Base-by-base conservation (phyloP, 2,113 vertebrate species). In the Felis chaus region DNA sequence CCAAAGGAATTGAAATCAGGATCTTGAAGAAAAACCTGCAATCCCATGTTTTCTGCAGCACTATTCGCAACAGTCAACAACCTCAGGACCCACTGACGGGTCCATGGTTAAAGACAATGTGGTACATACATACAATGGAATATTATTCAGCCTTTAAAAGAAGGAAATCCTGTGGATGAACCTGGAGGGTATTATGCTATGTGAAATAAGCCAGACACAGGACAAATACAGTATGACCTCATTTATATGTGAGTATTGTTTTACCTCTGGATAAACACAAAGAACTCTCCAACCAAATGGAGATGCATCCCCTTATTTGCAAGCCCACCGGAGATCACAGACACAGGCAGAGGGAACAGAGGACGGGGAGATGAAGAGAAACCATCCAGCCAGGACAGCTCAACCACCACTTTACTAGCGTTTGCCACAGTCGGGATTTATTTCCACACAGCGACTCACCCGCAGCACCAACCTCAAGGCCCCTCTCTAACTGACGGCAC, bases 211-310 rank as follows among this genome's bases (percentile, higher is more conserved):
- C 41, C 68, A 53, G 41, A 65, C 21, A 16, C 14, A 41, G 65
- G 53, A 65, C 74, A 88, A 16, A 53, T 21, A 53, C 11, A 16
- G 29, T 3, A 15, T 16, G 29, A 65, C 5, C 66, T 55, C 74
- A n/a, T 36, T 41, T 50, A 41, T 0, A 13, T 3, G 3, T 4
- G 29, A 69, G 13, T 9, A 31, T 12, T 1, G 0, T 25, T 48
- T 41, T 57, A 41, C 82, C 63, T 68, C 21, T 48, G 18, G 55
- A 73, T 23, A 27, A 36, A 55, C 55, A 39, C 82, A 63, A 27
- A 36, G 31, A 66, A 63, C 33, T 53, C 57, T 69, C 63, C n/a
- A 61, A 21, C 11, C 12, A 41, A 63, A 78, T 2, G n/a, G 55
- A 84, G 71, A 53, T 0, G 3, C 13, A 0, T 41, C 48, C 0